phyloP scores from a whole-genome alignment of 2,113 vertebrate genomes.

The Gadus macrocephalus region DNA sequence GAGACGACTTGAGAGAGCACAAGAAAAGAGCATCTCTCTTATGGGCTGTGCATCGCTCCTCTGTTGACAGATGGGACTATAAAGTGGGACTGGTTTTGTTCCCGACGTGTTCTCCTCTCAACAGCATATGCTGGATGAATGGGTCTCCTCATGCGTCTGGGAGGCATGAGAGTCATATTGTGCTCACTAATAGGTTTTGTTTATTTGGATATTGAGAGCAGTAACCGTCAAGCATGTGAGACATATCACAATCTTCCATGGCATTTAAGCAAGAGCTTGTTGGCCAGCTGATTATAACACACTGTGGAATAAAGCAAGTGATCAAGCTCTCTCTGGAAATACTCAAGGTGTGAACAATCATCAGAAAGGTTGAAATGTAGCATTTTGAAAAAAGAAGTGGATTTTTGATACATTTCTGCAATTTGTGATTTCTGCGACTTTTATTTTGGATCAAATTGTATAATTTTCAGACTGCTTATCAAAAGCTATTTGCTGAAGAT shows the following conservation, averaged over 20 bases:
- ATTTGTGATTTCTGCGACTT: conserved; percentile 15
- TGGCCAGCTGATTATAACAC: background rate
- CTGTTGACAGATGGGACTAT: conserved; percentile 66
- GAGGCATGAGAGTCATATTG: conserved; percentile 32
- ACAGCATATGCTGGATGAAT: conserved; percentile 58
- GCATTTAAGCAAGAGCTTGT: background rate
- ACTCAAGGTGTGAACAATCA: conserved; percentile 15
- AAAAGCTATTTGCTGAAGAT: conserved; percentile 3
- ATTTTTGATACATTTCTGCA: conserved; percentile 17
- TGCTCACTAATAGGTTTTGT: conserved; percentile 25
- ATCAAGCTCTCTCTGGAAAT: background rate
- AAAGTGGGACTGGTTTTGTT: conserved; percentile 53
- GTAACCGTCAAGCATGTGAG: conserved; percentile 20
- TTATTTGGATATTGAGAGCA: conserved; percentile 25
- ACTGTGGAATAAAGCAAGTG: background rate
- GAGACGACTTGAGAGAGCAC: conserved; percentile 43
- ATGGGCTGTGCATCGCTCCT: conserved; percentile 52
- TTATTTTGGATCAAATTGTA: conserved; percentile 19
- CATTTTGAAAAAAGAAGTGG: conserved; percentile 22
- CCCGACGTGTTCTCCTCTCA: conserved; percentile 53
- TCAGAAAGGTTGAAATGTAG: conserved; percentile 17
- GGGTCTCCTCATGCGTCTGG: conserved; percentile 43
- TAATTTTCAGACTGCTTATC: too few relatives aligned
- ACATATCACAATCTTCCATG: conserved; percentile 11
- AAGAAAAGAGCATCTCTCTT: conserved; percentile 40